A percentile compares a stretch with the other conserved stretches of the same genome.
These are phyloP conservation scores for Icerya purchasi DNA, from an alignment of 2,888 invertebrate species.

Conservation along the genomic window DNA sequence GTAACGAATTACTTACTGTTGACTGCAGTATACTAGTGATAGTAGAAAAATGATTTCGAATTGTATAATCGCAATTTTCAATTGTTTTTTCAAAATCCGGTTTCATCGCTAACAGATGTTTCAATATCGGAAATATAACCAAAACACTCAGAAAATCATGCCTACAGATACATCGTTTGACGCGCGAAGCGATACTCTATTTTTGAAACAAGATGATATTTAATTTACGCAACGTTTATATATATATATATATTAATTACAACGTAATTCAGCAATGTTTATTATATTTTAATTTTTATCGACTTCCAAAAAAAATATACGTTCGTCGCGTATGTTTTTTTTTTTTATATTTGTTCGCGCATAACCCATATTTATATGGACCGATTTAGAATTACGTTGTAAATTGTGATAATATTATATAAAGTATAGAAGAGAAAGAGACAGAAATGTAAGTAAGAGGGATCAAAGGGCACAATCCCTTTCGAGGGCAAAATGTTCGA, in stretches of 20 bases:
- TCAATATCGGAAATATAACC: slow-evolving; percentile 60
- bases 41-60: slow-evolving; percentile 46
- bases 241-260: not conserved
- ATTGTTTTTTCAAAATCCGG: slow-evolving; percentile 61
- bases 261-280: not conserved
- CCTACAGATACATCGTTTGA: slow-evolving; percentile 48
- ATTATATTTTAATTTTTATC: not conserved
- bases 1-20: slow-evolving; percentile 44
- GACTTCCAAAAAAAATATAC: too few relatives aligned
- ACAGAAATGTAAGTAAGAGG: too few relatives aligned
- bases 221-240: not conserved
- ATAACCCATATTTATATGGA: too few relatives aligned
- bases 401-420: too few relatives aligned
- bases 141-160: slow-evolving; percentile 61
- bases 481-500: too few relatives aligned
- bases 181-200: slow-evolving; percentile 46
- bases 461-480: too few relatives aligned
- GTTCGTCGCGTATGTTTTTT: too few relatives aligned
- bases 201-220: not conserved
- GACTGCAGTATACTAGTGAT: slow-evolving; percentile 49
- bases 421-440: too few relatives aligned
- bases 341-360: too few relatives aligned
- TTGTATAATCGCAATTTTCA: slow-evolving; percentile 44
- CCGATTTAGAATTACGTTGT: too few relatives aligned
- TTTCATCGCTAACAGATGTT: slow-evolving; percentile 49